A percentile compares a stretch with the other conserved stretches of the same genome.
Conservation (phyloP, 1,140 invertebrate genomes). For the Ceratina australensis region DNA sequence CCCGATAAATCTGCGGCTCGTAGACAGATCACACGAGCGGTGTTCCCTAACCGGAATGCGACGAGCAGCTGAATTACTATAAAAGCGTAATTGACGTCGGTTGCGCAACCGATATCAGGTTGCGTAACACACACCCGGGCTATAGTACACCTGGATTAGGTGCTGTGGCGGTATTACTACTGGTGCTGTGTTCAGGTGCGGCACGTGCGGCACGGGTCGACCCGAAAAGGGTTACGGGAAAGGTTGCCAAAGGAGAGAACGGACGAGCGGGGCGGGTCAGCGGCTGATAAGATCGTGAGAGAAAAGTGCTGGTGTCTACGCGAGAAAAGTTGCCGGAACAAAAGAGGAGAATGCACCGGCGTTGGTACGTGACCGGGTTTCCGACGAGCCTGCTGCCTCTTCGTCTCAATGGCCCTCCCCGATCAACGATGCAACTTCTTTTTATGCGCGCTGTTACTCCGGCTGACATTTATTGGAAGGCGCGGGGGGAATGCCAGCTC, state of each 20-base stretch:
- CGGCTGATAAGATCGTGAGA: slow-evolving; percentile 49
- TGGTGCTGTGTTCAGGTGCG: slow-evolving; percentile 39
- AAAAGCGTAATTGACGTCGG: slow-evolving; percentile 31
- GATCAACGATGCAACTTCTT: neutral
- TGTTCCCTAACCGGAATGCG: neutral
- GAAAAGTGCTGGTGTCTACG: slow-evolving; percentile 37
- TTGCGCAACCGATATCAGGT: slow-evolving; percentile 39
- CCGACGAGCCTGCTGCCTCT: too few species aligned
- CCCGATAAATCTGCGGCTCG: neutral
- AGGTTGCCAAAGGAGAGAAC: slow-evolving; percentile 17
- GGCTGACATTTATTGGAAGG: neutral
- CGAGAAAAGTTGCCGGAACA: slow-evolving; percentile 42
- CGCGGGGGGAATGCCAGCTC: too few species aligned
- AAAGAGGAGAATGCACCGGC: slow-evolving; percentile 29
- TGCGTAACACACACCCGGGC: slow-evolving; percentile 34
- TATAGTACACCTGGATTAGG: too few species aligned
- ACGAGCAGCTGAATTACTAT: slow-evolving; percentile 26
- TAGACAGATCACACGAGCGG: neutral
- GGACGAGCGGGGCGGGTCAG: neutral
- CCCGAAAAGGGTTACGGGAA: slow-evolving; percentile 48
- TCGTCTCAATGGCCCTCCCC: neutral
- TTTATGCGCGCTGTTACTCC: neutral
- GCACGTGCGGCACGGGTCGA: slow-evolving; percentile 47
- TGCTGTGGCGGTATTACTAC: too few species aligned
- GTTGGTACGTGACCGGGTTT: slow-evolving; percentile 35